Evolutionary conservation across 1,140 invertebrate genomes (phyloP).

Genomic region (Hyphantria cunea): DNA sequence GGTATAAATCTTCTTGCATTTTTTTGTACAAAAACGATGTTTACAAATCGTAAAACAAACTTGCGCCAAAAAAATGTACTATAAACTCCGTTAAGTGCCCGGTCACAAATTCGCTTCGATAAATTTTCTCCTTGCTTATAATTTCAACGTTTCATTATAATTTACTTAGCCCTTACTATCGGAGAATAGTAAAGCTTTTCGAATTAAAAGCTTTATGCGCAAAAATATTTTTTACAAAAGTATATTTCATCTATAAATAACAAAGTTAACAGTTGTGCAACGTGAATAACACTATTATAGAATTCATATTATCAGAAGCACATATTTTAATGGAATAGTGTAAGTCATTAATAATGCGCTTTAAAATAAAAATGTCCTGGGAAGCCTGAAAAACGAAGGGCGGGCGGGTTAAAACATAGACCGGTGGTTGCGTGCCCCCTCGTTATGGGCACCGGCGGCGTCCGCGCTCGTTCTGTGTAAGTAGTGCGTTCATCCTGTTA

Average conservation of each 20-base stretch:
- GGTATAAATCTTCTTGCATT: too few species aligned
- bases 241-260: neutral
- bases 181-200: neutral
- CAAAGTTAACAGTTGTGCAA: neutral
- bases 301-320: neutral
- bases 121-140: neutral
- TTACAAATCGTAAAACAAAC: neutral
- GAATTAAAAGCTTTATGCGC: neutral
- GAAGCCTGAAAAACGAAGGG: slow-evolving; percentile 29
- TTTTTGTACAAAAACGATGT: neutral
- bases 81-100: neutral
- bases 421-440: slow-evolving; percentile 59
- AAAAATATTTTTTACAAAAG: neutral
- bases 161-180: neutral
- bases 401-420: slow-evolving; percentile 49
- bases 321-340: neutral
- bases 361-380: slow-evolving; percentile 31
- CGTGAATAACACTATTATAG: neutral
- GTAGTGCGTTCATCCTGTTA: slow-evolving; percentile 80
- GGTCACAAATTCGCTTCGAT: neutral
- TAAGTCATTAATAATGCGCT: slow-evolving; percentile 22
- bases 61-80: neutral
- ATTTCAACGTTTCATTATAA: neutral
- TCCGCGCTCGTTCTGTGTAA: slow-evolving; percentile 70
- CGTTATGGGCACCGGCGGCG: slow-evolving; percentile 64